Base-by-base conservation (phyloP, 2,113 vertebrate species). In the Suncus etruscus region DNA sequence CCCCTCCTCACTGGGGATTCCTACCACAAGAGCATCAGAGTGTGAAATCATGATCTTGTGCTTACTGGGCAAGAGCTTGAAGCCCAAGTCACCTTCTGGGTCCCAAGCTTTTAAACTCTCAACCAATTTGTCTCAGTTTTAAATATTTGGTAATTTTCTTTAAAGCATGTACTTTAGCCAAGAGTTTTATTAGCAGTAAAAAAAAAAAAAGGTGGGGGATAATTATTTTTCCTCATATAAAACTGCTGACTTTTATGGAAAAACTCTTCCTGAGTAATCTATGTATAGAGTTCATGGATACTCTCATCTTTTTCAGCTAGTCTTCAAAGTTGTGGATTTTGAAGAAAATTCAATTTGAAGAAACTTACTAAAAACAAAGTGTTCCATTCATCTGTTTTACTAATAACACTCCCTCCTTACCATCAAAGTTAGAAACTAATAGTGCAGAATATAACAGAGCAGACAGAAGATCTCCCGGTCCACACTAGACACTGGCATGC, bases 171-270 rank as follows among this genome's bases (percentile, higher is more conserved):
- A 92, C 50, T 81, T 27, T 78, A 76, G 58, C 18, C 66, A 29
- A 80, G 81, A 66, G 61, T 5, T 89, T 25, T 9, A 94, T 31
- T 66, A 45, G 65, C 68, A 8, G 51, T 72, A 63, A 84, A 24
- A 65, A 84, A 92, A 84, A 92, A 50, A 66, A 85, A 6, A 20
- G 58, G 58, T 16, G 22, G 14, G 39, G 39, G 39, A 39, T 7
- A 75, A 45, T 70, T 78, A 54, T 54, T 78, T 83, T 48, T 29
- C 24, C 89, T 54, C 63, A 76, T 70, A 68, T 90, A 79, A 39
- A 82, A 93, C 11, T 68, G 16, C 27, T 74, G 70, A 61, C 6
- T 66, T 58, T 88, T 84, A 92, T 80, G 48, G 63, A 51, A 91
- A 61, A 75, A 69, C 7, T 20, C 8, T 48, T 54, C 51, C 25